Evolutionary conservation across 2,797 vertebrate species (phyloP).

Genomic region (Channallabes apus): DNA sequence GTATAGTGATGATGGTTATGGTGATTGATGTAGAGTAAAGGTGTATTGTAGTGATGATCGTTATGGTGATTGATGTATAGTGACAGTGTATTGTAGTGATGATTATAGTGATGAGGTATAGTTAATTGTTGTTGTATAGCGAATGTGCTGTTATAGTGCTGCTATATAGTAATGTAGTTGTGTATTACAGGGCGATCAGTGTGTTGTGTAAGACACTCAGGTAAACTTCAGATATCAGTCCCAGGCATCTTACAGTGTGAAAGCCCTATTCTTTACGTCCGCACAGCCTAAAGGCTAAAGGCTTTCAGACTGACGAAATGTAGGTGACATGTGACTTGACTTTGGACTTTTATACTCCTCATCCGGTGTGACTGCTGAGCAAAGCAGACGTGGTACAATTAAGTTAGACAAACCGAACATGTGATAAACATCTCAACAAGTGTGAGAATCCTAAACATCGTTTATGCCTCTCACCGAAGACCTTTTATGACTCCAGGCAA

Average conservation of each 20-base stretch:
- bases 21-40: neutral
- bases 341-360: conserved; percentile 20
- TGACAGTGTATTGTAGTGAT: neutral
- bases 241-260: neutral
- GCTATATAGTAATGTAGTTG: neutral
- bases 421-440: neutral
- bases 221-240: too few relatives aligned
- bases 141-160: too few relatives aligned
- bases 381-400: neutral
- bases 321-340: conserved; percentile 10
- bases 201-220: too few relatives aligned
- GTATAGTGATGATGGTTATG: neutral
- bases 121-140: neutral
- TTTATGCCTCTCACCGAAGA: conserved; percentile 13
- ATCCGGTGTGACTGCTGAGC: neutral
- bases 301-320: neutral
- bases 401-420: neutral
- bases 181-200: neutral
- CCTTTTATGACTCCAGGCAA: neutral
- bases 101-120: neutral
- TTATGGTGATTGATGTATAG: neutral
- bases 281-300: neutral
- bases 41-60: neutral
- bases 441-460: neutral
- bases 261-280: neutral